Evolutionary conservation across 2,888 invertebrate species (phyloP).

Genomic region (Cerastoderma edule): DNA sequence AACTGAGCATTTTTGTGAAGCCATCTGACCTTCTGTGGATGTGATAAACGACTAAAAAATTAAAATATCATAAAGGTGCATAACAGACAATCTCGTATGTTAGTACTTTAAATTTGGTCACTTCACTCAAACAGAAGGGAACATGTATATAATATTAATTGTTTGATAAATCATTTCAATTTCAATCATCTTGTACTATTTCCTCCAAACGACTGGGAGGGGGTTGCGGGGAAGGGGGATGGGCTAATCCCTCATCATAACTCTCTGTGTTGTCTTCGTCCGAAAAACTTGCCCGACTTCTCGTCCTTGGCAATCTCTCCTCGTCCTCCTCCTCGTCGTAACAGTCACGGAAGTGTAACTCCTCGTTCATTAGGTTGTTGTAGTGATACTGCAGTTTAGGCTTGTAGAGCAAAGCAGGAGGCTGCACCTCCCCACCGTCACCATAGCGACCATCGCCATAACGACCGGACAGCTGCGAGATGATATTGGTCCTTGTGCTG

Average conservation of each 20-base stretch:
- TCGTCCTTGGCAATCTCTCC: not conserved
- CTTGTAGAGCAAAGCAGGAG: conserved; percentile 25
- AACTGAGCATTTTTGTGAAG: no score
- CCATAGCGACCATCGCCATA: conserved; percentile 12
- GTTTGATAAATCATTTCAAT: no score
- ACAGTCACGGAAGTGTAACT: conserved; percentile 34
- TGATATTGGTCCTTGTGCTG: conserved; percentile 51
- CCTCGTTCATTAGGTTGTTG: conserved; percentile 50
- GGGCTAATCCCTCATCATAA: conserved; percentile 53
- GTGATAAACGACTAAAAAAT: no score
- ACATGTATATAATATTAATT: no score
- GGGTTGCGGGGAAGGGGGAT: conserved; percentile 62
- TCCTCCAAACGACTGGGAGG: conserved; percentile 59
- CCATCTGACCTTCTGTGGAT: no score
- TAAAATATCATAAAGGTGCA: no score
- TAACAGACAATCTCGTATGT: no score
- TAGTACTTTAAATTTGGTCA: no score
- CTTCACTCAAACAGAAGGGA: no score
- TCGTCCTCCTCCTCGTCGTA: conserved; percentile 34
- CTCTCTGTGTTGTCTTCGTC: conserved; percentile 58
- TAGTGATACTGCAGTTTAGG: conserved; percentile 58
- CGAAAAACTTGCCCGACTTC: conserved; percentile 49
- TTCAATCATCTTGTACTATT: conserved; percentile 6
- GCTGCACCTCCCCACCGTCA: conserved; percentile 29
- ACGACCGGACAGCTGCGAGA: conserved; percentile 13